Evolutionary conservation across 2,888 invertebrate species (phyloP).

Genomic region (Ypsolopha sequella): DNA sequence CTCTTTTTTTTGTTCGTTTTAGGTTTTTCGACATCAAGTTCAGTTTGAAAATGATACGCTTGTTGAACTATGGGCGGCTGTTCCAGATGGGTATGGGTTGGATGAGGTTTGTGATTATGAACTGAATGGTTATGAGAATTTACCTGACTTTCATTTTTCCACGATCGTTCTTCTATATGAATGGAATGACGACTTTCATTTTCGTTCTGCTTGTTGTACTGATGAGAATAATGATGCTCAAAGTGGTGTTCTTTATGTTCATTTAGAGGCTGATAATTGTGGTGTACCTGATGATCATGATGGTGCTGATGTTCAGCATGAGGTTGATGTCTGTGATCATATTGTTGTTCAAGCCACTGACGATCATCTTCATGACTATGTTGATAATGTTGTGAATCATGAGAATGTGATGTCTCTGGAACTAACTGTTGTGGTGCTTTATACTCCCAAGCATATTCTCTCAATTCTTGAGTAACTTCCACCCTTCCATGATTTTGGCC

Average conservation of each 20-base stretch:
- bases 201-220: conserved; percentile 10
- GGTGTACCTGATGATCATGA: not conserved
- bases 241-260: conserved; percentile 1
- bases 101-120: not conserved
- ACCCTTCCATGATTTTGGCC: conserved; percentile 15
- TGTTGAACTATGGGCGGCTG: not conserved
- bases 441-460: conserved; percentile 46
- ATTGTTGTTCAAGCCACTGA: not conserved
- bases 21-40: not conserved
- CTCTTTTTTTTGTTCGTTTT: not conserved
- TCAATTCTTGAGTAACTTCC: conserved; percentile 35
- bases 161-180: not conserved
- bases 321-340: not conserved
- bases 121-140: conserved; percentile 8
- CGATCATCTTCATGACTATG: not conserved
- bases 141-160: conserved; percentile 2
- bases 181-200: conserved; percentile 5
- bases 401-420: not conserved
- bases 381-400: not conserved
- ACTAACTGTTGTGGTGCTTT: conserved; percentile 13
- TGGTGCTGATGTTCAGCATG: not conserved
- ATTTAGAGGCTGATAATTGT: not conserved
- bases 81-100: not conserved
- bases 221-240: conserved; percentile 7
- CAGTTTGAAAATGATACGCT: not conserved